Evolutionary conservation across 2,113 vertebrate species (phyloP).

Genomic region (Dicerorhinus sumatrensis): DNA sequence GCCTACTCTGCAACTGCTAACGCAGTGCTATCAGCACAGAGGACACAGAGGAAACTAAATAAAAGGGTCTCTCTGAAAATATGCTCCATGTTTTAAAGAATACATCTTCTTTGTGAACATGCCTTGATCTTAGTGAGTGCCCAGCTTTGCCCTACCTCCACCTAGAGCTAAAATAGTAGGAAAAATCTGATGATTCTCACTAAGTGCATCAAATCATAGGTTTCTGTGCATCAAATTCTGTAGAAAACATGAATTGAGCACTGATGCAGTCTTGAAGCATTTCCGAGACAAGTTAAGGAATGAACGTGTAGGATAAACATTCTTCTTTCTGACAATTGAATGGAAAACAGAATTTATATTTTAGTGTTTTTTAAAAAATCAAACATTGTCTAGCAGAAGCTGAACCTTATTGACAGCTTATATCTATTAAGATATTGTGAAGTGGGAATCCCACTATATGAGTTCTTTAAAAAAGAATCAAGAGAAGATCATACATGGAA

Average conservation of each 20-base stretch:
- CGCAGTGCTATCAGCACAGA: not conserved
- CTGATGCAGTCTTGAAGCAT: not conserved
- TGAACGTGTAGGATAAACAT: conserved; percentile 50
- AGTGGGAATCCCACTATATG: not conserved
- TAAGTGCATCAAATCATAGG: not conserved
- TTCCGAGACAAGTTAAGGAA: conserved; percentile 22
- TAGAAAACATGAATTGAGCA: not conserved
- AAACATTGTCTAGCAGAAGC: conserved; percentile 70
- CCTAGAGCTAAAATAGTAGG: not conserved
- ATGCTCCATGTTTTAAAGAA: conserved; percentile 40
- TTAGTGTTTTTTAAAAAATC: conserved; percentile 66
- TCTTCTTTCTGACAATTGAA: conserved; percentile 59
- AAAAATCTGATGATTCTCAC: not conserved
- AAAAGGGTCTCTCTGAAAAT: not conserved
- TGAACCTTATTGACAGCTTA: conserved; percentile 51
- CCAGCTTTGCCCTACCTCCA: not conserved
- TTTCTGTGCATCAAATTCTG: not conserved
- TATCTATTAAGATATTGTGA: not conserved
- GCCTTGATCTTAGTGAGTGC: not conserved
- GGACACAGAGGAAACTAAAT: not conserved
- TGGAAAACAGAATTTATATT: conserved; percentile 65
- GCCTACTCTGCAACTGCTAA: not conserved
- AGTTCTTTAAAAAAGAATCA: not conserved
- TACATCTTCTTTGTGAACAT: conserved; percentile 9
- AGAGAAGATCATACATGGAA: not conserved